A percentile compares a stretch with the other conserved stretches of the same genome.
Evolutionary conservation across 2,888 invertebrate genomes (phyloP).

Genomic region (Heterodera filipjevi): DNA sequence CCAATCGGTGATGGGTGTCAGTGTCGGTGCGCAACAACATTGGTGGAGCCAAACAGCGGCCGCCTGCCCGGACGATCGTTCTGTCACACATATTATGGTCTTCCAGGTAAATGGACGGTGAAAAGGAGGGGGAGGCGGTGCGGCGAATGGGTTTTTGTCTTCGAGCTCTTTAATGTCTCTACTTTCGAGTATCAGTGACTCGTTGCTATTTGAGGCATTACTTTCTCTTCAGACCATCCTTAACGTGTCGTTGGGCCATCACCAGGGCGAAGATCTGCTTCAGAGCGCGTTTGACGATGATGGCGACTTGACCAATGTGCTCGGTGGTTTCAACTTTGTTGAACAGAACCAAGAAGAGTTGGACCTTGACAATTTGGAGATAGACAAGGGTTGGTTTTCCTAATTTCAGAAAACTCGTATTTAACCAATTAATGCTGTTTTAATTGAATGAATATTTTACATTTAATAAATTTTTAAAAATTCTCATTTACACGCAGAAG

Average conservation of each 20-base stretch:
- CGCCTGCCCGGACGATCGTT: conserved; percentile 33
- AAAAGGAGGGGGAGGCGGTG: too few species aligned
- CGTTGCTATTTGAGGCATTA: not conserved
- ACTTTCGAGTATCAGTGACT: not conserved
- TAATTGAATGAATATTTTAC: too few species aligned
- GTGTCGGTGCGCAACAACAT: conserved; percentile 15
- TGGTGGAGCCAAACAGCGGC: conserved; percentile 22
- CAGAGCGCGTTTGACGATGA: conserved; percentile 28
- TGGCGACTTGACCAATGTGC: conserved; percentile 32
- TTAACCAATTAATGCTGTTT: too few species aligned
- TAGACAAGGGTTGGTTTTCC: not conserved
- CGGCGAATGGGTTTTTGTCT: too few species aligned
- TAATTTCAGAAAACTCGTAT: too few species aligned
- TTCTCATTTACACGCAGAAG: too few species aligned
- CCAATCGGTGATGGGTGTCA: conserved; percentile 8
- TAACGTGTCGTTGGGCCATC: conserved; percentile 84
- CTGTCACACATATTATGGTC: conserved; percentile 76
- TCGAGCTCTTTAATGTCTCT: not conserved
- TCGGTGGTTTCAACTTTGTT: conserved; percentile 28
- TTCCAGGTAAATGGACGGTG: conserved; percentile 83
- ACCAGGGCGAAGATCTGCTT: conserved; percentile 69
- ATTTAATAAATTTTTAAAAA: too few species aligned
- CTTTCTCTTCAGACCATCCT: conserved; percentile 77
- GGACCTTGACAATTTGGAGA: conserved; percentile 27
- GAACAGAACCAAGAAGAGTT: conserved; percentile 28